These are phyloP conservation scores for Polydrusus cervinus DNA, from an alignment of 2,888 invertebrate species.

Conservation along the genomic window DNA sequence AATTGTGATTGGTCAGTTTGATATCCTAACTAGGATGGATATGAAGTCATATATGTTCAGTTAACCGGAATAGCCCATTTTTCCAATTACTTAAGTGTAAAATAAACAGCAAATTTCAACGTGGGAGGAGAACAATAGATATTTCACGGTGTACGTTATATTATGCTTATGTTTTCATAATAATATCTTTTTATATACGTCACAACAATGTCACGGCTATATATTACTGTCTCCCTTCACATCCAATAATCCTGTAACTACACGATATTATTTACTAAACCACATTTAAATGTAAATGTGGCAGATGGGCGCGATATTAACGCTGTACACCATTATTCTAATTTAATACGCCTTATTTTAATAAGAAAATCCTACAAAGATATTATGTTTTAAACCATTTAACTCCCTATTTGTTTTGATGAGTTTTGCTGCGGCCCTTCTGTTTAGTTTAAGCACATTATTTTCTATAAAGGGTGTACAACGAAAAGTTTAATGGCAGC, in stretches of 20 bases:
- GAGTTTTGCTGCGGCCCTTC: not conserved
- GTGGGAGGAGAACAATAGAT: too few species aligned
- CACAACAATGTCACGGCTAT: not conserved
- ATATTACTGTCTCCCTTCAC: conserved; percentile 12
- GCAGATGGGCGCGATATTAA: conserved; percentile 42
- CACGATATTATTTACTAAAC: conserved; percentile 38
- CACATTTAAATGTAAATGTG: conserved; percentile 40
- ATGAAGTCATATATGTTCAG: too few species aligned
- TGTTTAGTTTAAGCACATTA: not conserved
- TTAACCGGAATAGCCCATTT: too few species aligned
- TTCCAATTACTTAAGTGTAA: too few species aligned
- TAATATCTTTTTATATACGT: not conserved
- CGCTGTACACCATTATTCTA: conserved; percentile 11
- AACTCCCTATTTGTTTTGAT: conserved; percentile 13
- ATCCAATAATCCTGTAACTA: conserved; percentile 38
- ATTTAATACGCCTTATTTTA: conserved; percentile 33
- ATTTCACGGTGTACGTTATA: not conserved
- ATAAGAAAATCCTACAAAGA: conserved; percentile 22
- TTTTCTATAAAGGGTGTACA: too few species aligned
- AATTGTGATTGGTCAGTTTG: too few species aligned
- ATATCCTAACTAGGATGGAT: too few species aligned
- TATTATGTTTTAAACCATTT: conserved; percentile 21
- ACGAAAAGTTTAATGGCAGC: too few species aligned
- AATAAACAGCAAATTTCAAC: too few species aligned
- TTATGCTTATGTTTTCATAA: conserved; percentile 5